Conservation (phyloP, 2,797 vertebrate species). For the Siniperca undulata region DNA sequence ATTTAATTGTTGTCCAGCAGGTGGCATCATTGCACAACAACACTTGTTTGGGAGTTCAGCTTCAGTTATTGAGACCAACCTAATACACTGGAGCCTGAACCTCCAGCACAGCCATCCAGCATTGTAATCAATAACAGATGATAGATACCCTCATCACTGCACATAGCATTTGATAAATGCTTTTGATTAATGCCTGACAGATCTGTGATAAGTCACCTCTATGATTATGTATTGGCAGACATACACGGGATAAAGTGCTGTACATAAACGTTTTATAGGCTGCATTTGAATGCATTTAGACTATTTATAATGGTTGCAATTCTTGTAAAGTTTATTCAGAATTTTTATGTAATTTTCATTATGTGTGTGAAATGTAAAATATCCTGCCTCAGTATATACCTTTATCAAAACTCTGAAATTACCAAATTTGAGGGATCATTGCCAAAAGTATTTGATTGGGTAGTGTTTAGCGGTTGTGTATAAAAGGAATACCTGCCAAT, state of each 20-base stretch:
- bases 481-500: not conserved
- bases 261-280: not conserved
- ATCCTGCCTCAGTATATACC: not conserved
- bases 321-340: not conserved
- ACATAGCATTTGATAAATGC: not conserved
- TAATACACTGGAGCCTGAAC: not conserved
- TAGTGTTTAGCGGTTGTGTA: not conserved
- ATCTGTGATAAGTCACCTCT: not conserved
- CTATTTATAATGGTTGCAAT: not conserved
- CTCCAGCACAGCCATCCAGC: not conserved
- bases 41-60: not conserved
- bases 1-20: conserved; percentile 43
- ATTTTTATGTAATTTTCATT: not conserved
- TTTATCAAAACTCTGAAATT: not conserved
- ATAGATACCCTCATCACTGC: not conserved
- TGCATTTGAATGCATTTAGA: not conserved
- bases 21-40: conserved; percentile 20
- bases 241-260: not conserved
- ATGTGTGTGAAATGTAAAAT: not conserved
- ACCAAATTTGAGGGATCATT: not conserved
- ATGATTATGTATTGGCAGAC: not conserved
- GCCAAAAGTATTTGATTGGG: not conserved
- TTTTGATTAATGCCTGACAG: not conserved
- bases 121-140: not conserved
- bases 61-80: not conserved